Percentiles rank a stretch among this genome's conserved stretches.
These are phyloP conservation scores for Parthenolecanium corni DNA, from an alignment of 2,888 invertebrate species.

Conservation along the genomic window DNA sequence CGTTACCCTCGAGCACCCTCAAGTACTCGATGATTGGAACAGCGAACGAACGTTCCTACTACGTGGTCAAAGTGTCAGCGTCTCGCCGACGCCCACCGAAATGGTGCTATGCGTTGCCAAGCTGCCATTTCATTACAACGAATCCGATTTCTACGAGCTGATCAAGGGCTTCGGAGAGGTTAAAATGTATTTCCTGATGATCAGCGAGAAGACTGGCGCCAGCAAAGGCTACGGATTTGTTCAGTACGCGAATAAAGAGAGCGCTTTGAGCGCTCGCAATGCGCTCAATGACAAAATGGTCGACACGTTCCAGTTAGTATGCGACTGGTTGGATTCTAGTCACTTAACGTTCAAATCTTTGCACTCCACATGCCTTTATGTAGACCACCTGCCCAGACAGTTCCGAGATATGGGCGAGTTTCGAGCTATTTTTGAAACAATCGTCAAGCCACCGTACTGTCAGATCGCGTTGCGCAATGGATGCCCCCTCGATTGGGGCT, in stretches of 20 bases:
- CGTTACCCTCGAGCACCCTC: conserved; percentile 38
- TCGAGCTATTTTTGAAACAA: conserved; percentile 41
- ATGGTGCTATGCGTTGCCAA: conserved; percentile 44
- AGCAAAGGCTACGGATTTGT: conserved; percentile 47
- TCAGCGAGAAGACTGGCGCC: conserved; percentile 41
- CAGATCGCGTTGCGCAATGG: conserved; percentile 44
- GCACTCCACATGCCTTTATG: conserved; percentile 44
- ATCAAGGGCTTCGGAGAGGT: conserved; percentile 41
- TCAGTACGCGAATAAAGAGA: conserved; percentile 42
- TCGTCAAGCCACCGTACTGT: conserved; percentile 44
- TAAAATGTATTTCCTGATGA: conserved; percentile 43
- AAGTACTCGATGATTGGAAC: conserved; percentile 40
- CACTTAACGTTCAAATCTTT: conserved; percentile 41
- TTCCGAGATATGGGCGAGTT: conserved; percentile 43
- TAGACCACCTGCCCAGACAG: conserved; percentile 43
- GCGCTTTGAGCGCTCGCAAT: conserved; percentile 41
- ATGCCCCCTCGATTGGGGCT: conserved; percentile 43
- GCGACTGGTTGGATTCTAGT: conserved; percentile 43
- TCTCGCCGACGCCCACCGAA: conserved; percentile 40
- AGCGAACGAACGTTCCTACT: conserved; percentile 37
- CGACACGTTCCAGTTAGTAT: conserved; percentile 39
- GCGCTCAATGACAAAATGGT: conserved; percentile 40
- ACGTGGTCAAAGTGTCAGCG: conserved; percentile 39
- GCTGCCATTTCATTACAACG: conserved; percentile 40
- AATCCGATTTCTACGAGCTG: conserved; percentile 41